A percentile compares a stretch with the other conserved stretches of the same genome.
These are phyloP conservation scores for Acanthosoma haemorrhoidale DNA, from an alignment of 2,888 invertebrate species.

Conservation along the genomic window DNA sequence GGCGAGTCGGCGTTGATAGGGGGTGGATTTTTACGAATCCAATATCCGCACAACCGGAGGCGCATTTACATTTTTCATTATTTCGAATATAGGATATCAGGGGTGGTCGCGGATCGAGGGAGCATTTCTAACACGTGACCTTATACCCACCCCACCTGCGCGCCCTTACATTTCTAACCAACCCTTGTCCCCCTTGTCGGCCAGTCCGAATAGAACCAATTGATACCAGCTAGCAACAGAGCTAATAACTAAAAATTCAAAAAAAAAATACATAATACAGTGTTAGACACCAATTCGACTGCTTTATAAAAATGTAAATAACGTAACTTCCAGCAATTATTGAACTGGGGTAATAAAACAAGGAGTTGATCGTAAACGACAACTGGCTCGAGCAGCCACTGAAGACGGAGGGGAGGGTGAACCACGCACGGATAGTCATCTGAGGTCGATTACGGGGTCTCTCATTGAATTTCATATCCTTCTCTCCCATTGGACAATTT, in stretches of 20 bases:
- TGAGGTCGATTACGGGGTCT: constrained; percentile 6
- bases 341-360: too few relatives aligned
- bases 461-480: constrained; percentile 26
- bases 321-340: too few relatives aligned
- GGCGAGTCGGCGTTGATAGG: not conserved
- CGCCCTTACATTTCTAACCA: not conserved
- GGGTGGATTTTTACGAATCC: constrained; percentile 22
- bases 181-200: not conserved
- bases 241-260: too few relatives aligned
- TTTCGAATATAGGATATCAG: constrained; percentile 29
- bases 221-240: too few relatives aligned
- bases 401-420: not conserved
- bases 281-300: too few relatives aligned
- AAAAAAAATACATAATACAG: too few relatives aligned
- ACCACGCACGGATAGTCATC: constrained; percentile 15
- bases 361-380: too few relatives aligned
- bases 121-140: constrained; percentile 34
- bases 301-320: too few relatives aligned
- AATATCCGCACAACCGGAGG: constrained; percentile 4
- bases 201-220: too few relatives aligned
- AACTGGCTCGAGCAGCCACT: too few relatives aligned
- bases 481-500: constrained; percentile 23
- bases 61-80: constrained; percentile 36
- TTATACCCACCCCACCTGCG: constrained; percentile 4
- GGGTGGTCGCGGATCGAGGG: constrained; percentile 11